Conservation (phyloP, 1,140 invertebrate genomes). For the Samia ricini region DNA sequence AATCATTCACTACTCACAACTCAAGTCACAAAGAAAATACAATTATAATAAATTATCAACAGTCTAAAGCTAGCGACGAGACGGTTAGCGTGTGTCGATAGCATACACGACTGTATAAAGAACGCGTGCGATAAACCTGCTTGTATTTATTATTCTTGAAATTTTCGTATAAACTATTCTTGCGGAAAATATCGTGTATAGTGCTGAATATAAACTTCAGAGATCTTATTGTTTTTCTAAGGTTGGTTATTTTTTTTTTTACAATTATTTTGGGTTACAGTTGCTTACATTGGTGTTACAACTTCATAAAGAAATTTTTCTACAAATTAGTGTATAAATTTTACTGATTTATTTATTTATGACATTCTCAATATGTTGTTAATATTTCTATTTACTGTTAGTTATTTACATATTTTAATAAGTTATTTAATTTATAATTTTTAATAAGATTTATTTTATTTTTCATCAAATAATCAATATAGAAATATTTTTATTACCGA, state of each 20-base stretch:
- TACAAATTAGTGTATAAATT: not conserved
- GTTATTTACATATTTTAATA: not conserved
- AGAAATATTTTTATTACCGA: too few species aligned
- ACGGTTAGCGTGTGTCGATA: slow-evolving; percentile 26
- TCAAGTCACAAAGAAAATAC: not conserved
- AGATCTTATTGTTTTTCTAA: not conserved
- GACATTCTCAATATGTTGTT: not conserved
- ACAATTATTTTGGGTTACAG: not conserved
- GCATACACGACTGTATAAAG: not conserved
- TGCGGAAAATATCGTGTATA: not conserved
- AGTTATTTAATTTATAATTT: too few species aligned
- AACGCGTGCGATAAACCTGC: not conserved
- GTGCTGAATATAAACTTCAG: not conserved
- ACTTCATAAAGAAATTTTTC: not conserved
- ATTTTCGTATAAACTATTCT: not conserved
- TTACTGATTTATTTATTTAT: not conserved
- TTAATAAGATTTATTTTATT: too few species aligned
- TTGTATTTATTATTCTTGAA: not conserved
- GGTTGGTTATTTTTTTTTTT: not conserved
- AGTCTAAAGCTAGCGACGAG: slow-evolving; percentile 7
- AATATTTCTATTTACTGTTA: not conserved
- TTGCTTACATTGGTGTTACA: not conserved
- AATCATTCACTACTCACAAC: slow-evolving; percentile 16
- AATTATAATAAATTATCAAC: not conserved
- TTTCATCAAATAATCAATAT: too few species aligned